Evolutionary conservation across 2,888 invertebrate genomes (phyloP), one percentile per base, ranked within the genome.

Genomic region (Acleris emargana): DNA sequence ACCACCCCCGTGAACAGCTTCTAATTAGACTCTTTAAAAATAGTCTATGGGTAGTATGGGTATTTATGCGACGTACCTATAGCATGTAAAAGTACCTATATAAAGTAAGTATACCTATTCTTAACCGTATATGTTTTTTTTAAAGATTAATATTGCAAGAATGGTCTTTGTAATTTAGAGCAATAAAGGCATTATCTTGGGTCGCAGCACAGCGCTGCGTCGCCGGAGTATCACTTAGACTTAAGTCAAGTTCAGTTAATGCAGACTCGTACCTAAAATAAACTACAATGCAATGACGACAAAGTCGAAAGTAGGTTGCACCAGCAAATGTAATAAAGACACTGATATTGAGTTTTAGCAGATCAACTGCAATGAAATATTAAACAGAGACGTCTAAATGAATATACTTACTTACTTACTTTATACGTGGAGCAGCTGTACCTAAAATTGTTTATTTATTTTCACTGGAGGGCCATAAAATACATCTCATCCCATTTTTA

Each of bases 401-500:
- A 38, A 66, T 51, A 28, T 42, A 17, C 51, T 22, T 13, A 55
- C 55, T 61, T 42, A 17, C 51, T 22, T 13, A 55, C 55, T 61
- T 60, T 57, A 57, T 55, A 18, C 51, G 58, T 17, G 32, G 32
- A 17, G 43, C 18, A 54, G 25, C 54, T 28, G 54, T 42, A 55
- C 60, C 55, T 62, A 22, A 61, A 64, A 52, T 61, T 60, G 60
- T 61, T 61, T 61, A 61, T 66, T 61, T 61, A 57, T 52, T 55
- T 58, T 47, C 25, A 38, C 45, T 42, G 17, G 45, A 55, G 42
- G 25, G 55, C 51, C 45, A 20, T 66, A 66, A 66, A 66, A 66
- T 52, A 61, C 60, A 32, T 51, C 64, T 60, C 42, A 60, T 64
- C 57, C 55, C 25, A 61, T 57, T 60, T 66, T 66, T 66, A 61